These are phyloP conservation scores for Solea senegalensis DNA, from an alignment of 2,113 vertebrate species.

Conservation along the genomic window DNA sequence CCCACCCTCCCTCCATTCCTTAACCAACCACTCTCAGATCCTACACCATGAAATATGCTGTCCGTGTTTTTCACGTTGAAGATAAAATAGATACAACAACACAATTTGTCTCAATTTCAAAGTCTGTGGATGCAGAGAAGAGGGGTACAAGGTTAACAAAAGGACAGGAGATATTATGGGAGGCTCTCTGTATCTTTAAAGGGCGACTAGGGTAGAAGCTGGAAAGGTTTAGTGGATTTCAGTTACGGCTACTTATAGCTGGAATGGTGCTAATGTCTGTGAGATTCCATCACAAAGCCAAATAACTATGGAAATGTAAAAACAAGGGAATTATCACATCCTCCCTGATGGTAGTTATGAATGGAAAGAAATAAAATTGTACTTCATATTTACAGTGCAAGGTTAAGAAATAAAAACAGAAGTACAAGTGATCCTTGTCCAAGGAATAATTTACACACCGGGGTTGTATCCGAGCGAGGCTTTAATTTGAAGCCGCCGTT, in stretches of 20 bases:
- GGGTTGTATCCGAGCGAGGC: constrained; percentile 1
- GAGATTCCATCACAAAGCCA: constrained; percentile 1
- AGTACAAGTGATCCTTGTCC: constrained; percentile 13
- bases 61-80: constrained; percentile 4
- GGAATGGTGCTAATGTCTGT: constrained; percentile 1
- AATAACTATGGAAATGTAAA: background rate
- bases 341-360: background rate
- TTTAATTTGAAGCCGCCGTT: constrained; percentile 46
- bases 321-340: background rate
- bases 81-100: constrained; percentile 4
- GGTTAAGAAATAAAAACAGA: constrained; percentile 9
- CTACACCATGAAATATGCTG: constrained; percentile 42
- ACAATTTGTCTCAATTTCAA: constrained; percentile 31
- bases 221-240: constrained; percentile 2
- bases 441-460: constrained; percentile 22
- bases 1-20: constrained; percentile 8
- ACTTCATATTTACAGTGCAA: constrained; percentile 11
- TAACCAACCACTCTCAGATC: constrained; percentile 3
- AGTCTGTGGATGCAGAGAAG: background rate
- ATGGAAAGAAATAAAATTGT: constrained; percentile 7
- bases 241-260: constrained; percentile 4
- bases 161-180: constrained; percentile 28
- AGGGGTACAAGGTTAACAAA: constrained; percentile 23
- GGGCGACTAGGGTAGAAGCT: constrained; percentile 1
- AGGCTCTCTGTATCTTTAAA: constrained; percentile 30